Base-by-base conservation (phyloP, 2,888 invertebrate species). In the Meloe dianella region DNA sequence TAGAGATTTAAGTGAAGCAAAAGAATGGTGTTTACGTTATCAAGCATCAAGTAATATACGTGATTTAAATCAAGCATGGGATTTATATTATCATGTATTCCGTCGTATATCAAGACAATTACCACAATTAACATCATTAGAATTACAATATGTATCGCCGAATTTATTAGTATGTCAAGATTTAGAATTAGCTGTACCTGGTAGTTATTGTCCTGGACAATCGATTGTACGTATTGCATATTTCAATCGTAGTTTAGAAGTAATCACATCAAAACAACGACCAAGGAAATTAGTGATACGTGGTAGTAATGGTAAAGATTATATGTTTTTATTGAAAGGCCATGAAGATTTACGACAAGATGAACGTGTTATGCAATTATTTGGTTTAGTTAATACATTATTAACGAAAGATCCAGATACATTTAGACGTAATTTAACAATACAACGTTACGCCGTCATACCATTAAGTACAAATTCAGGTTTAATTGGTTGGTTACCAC, bases 311-410 rank as follows among this genome's bases (percentile, higher is more conserved):
- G 99, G 99, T 63, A 95, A 96, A 80, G 97, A 98, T 81, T 99
- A 98, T 85, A 95, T 95, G 91, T 99, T 99, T 87, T 86, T 99
- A 38, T 87, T 99, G 70, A 99, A 99, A 84, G 99, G 99, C 0
- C 99, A 99, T 84, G 99, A 99, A 85, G 99, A 99, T 86, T 85
- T 99, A 66, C 88, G 99, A 0, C 99, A 99, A 83, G 99, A 99
- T 84, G 99, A 99, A 83, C 87, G 99, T 60, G 99, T 98, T 8
- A 98, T 98, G 98, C 99, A 99, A 83, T 87, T 95, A 12, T 99
- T 91, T 83, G 98, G 98, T 20, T 88, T 99, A 65, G 97, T 98
- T 63, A 99, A 99, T 84, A 97, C 98, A 0, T 85, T 99, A 22
- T 87, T 99, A 0, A 89, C 96, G 58, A 95, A 95, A 75, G 97